These are phyloP conservation scores for Actinopyga echinites DNA, from an alignment of 53 echinoderm and acorn worm species.

Conservation along the genomic window DNA sequence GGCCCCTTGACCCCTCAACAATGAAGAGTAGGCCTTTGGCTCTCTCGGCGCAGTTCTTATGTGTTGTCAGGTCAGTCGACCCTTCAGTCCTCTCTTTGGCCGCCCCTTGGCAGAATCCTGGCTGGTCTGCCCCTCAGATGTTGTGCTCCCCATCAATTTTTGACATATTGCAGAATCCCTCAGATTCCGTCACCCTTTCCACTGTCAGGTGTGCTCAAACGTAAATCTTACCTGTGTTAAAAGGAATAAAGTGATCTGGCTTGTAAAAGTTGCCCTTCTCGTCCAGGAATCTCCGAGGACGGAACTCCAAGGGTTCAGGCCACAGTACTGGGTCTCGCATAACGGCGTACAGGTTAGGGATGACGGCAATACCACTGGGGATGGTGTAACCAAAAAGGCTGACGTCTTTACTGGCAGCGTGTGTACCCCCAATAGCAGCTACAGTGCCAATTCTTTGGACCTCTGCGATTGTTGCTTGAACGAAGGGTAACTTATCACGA, in stretches of 20 bases:
- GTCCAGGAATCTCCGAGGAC: slow-evolving; percentile 22
- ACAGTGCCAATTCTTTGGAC: slow-evolving; percentile 20
- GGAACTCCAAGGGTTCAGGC: slow-evolving; percentile 19
- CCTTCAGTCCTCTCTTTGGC: too few species aligned
- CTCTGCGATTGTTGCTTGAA: slow-evolving; percentile 28
- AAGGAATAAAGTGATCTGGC: slow-evolving; percentile 37
- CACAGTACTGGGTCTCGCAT: slow-evolving; percentile 30
- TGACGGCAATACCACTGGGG: slow-evolving; percentile 14
- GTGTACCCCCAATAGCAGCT: slow-evolving; percentile 30
- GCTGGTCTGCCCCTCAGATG: too few species aligned
- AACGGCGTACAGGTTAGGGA: slow-evolving; percentile 33
- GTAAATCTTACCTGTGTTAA: slow-evolving; percentile 8
- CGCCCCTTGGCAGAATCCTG: too few species aligned
- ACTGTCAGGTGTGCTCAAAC: too few species aligned
- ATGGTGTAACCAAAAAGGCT: slow-evolving; percentile 20
- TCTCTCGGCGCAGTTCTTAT: too few species aligned
- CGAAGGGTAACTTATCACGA: slow-evolving; percentile 2
- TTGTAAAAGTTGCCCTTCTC: slow-evolving; percentile 32
- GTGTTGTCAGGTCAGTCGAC: too few species aligned
- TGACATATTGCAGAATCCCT: too few species aligned
- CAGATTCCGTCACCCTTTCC: too few species aligned
- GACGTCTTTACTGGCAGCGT: slow-evolving; percentile 15
- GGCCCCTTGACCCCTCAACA: too few species aligned
- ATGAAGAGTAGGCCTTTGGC: too few species aligned
- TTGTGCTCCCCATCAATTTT: too few species aligned